Conservation (phyloP, 2,797 vertebrate species). For the Acanthiza pusilla region DNA sequence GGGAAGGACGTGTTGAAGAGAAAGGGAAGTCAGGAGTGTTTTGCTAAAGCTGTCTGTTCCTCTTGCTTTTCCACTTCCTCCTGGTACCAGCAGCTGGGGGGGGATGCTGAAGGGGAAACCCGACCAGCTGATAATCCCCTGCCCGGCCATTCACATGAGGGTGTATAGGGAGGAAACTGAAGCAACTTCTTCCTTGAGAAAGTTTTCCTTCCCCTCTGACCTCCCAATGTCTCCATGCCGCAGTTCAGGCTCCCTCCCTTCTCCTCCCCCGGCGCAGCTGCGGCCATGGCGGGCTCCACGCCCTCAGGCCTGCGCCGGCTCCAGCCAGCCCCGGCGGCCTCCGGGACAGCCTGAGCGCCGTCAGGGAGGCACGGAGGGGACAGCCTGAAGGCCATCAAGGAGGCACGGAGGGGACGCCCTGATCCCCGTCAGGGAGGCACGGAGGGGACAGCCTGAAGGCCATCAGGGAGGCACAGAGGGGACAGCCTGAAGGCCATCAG, state of each 20-base stretch:
- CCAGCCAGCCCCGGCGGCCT: neutral
- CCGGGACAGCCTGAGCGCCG: no score
- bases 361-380: neutral
- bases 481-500: no score
- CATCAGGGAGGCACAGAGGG: no score
- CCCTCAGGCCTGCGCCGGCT: accelerated
- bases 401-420: no score
- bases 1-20: neutral
- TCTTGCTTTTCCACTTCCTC: constrained; percentile 11
- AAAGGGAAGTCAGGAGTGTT: constrained; percentile 15
- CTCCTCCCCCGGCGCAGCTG: neutral
- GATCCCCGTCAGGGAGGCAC: no score
- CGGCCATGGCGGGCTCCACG: accelerated
- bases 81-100: neutral
- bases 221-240: neutral
- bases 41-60: constrained; percentile 21
- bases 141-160: neutral
- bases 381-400: no score
- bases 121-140: neutral
- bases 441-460: no score
- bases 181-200: neutral
- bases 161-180: neutral
- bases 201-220: neutral
- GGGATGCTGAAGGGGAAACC: neutral
- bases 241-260: neutral